These are phyloP conservation scores for Diorhabda elongata DNA, from an alignment of 1,140 invertebrate species.

Conservation along the genomic window DNA sequence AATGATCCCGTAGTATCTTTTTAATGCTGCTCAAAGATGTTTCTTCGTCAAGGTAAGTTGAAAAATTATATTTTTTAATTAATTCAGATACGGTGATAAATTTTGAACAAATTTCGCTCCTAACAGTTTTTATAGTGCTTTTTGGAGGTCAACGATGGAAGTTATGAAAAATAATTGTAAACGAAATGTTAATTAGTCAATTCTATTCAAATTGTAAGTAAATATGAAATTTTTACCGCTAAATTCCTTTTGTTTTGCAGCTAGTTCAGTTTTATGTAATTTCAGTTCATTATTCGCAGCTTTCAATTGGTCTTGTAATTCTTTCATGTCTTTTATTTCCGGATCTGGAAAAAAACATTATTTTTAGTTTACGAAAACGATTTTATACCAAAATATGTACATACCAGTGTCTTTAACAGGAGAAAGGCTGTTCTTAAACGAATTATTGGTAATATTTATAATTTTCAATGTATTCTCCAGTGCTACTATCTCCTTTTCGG, in stretches of 20 bases:
- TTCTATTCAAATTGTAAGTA: no score
- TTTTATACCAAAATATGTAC: constrained; percentile 1
- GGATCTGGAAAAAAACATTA: constrained; percentile 28
- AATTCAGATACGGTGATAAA: no score
- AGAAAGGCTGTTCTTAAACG: constrained; percentile 56
- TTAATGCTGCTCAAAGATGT: no score
- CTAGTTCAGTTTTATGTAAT: constrained; percentile 27
- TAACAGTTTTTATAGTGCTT: no score
- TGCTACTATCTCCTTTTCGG: constrained; percentile 67
- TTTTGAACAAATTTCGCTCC: no score
- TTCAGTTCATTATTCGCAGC: constrained; percentile 23
- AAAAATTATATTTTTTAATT: no score
- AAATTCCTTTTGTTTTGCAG: constrained; percentile 25
- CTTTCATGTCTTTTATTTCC: constrained; percentile 36
- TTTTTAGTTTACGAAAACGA: constrained; percentile 10
- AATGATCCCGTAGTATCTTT: no score
- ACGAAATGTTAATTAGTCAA: no score
- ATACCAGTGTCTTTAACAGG: constrained; percentile 51
- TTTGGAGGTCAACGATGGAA: no score
- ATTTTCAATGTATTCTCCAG: constrained; percentile 70
- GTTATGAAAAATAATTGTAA: no score
- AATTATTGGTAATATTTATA: constrained; percentile 62
- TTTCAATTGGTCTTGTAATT: constrained; percentile 36
- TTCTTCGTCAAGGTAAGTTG: no score
- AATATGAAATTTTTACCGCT: constrained; percentile 26